Percentiles rank a stretch among this genome's conserved stretches.
phyloP scores from a whole-genome alignment of 2,888 invertebrate genomes.

The Lysandra bellargus region DNA sequence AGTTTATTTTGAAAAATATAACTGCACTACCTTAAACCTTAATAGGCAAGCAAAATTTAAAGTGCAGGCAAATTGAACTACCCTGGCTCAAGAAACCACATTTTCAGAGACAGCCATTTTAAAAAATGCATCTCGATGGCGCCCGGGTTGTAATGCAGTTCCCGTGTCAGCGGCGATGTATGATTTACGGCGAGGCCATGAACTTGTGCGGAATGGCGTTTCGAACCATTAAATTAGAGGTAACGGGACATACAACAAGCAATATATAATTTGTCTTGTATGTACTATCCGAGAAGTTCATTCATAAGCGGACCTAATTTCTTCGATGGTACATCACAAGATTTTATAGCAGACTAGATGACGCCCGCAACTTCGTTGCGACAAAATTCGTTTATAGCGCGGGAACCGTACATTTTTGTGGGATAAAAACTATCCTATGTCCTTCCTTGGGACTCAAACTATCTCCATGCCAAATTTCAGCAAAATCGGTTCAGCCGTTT shows the following conservation, averaged over 20 bases:
- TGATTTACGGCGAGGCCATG: slow-evolving; percentile 10
- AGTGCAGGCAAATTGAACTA: not conserved
- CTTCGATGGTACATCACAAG: too few relatives aligned
- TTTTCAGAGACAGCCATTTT: slow-evolving; percentile 7
- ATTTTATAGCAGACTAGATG: too few relatives aligned
- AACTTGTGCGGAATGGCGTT: not conserved
- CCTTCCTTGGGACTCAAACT: too few relatives aligned
- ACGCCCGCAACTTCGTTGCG: too few relatives aligned
- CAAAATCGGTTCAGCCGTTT: too few relatives aligned
- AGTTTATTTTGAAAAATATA: too few relatives aligned
- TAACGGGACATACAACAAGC: not conserved
- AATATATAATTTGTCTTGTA: not conserved
- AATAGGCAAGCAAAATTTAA: not conserved
- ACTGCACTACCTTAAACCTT: not conserved
- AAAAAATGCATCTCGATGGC: not conserved
- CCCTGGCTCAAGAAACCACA: not conserved
- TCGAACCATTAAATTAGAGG: not conserved
- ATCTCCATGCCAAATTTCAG: too few relatives aligned
- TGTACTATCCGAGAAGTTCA: too few relatives aligned
- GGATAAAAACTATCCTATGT: too few relatives aligned
- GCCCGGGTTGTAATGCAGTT: slow-evolving; percentile 19
- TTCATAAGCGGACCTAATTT: too few relatives aligned
- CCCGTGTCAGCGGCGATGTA: slow-evolving; percentile 11
- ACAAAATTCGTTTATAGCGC: too few relatives aligned
- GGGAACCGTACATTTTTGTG: too few relatives aligned